A percentile compares a stretch with the other conserved stretches of the same genome.
phyloP scores from a whole-genome alignment of 1,140 invertebrate species.

The Mizuhopecten yessoensis region DNA sequence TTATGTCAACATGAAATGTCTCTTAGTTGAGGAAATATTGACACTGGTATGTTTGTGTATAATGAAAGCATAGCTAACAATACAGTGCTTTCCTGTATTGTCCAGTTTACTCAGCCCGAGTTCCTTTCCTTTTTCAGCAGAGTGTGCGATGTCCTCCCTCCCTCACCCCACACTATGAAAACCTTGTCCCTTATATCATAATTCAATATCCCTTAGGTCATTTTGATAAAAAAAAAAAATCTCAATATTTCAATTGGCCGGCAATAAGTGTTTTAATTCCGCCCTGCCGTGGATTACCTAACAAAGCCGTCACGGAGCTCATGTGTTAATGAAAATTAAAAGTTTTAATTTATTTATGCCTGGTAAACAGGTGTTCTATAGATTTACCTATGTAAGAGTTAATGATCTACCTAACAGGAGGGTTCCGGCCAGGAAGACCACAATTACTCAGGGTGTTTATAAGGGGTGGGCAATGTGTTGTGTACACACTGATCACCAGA shows the following conservation, averaged over 20 bases:
- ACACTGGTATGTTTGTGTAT: constrained; percentile 61
- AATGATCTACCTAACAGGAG: too few species aligned
- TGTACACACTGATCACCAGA: too few species aligned
- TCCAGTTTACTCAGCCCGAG: constrained; percentile 36
- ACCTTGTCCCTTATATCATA: neutral
- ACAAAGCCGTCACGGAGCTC: neutral
- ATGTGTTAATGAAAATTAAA: neutral
- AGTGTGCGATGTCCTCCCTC: neutral
- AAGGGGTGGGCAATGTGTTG: too few species aligned
- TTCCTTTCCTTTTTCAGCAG: neutral
- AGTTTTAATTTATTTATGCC: neutral
- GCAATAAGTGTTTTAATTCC: too few species aligned
- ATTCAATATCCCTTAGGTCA: neutral
- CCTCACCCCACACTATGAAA: neutral
- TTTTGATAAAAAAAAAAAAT: neutral
- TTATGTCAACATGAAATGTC: constrained; percentile 64
- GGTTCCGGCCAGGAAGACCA: too few species aligned
- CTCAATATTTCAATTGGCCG: too few species aligned
- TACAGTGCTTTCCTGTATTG: constrained; percentile 63
- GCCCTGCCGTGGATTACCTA: neutral
- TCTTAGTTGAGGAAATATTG: constrained; percentile 67
- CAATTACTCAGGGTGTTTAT: too few species aligned
- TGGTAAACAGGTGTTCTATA: too few species aligned
- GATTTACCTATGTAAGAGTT: too few species aligned
- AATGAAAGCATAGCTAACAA: constrained; percentile 60